phyloP scores from a whole-genome alignment of 2,113 vertebrate species.

The Oceanites oceanicus region DNA sequence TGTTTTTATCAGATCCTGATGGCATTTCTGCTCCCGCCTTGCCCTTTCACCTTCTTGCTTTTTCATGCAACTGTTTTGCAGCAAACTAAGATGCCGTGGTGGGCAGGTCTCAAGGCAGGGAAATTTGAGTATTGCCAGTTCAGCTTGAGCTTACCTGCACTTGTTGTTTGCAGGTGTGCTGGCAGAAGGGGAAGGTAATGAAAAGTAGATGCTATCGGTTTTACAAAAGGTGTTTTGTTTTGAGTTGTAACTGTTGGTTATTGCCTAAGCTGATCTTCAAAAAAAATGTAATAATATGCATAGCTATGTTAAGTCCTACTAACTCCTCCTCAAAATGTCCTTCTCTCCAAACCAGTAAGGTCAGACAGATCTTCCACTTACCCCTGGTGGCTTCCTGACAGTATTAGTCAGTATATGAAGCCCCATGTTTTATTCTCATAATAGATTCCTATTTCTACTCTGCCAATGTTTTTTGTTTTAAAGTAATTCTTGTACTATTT shows the following conservation, averaged over 20 bases:
- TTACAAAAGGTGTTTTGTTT: background rate
- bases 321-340: background rate
- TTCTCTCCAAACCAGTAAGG: background rate
- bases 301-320: background rate
- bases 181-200: background rate
- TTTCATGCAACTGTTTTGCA: background rate
- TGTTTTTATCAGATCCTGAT: background rate
- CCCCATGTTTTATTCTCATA: background rate
- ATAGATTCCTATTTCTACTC: background rate
- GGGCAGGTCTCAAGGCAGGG: background rate
- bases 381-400: background rate
- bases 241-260: background rate
- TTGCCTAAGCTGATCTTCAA: background rate
- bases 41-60: background rate
- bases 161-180: background rate
- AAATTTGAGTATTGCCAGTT: background rate
- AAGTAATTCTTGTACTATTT: background rate
- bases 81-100: background rate
- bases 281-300: background rate
- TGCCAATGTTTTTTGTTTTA: background rate
- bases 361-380: background rate
- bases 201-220: background rate
- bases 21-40: background rate
- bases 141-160: background rate
- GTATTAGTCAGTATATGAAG: background rate